Conservation (phyloP, 1,140 invertebrate genomes). For the Eupristina koningsbergeri region DNA sequence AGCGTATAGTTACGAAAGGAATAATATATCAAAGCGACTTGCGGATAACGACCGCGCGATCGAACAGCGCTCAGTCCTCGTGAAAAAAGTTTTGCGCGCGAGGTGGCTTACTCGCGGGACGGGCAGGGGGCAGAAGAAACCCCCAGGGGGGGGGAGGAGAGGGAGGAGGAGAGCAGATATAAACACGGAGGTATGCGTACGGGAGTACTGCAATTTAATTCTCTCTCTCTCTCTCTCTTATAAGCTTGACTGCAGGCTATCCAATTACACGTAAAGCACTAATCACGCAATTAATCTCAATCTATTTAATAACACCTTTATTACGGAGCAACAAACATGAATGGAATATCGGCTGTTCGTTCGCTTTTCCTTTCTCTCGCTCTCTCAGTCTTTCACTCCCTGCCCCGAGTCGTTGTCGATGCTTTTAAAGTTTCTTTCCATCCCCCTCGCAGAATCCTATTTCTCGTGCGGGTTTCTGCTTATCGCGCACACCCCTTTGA, state of each 20-base stretch:
- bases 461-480: slow-evolving; percentile 26
- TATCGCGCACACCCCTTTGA: slow-evolving; percentile 49
- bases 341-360: slow-evolving; percentile 55
- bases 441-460: slow-evolving; percentile 23
- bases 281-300: slow-evolving; percentile 71
- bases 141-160: background rate
- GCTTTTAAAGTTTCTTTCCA: slow-evolving; percentile 43
- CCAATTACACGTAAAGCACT: slow-evolving; percentile 57
- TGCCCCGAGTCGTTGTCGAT: slow-evolving; percentile 47
- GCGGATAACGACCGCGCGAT: slow-evolving; percentile 49
- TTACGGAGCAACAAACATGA: slow-evolving; percentile 61
- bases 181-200: slow-evolving; percentile 30
- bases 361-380: slow-evolving; percentile 27
- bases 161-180: background rate
- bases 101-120: background rate
- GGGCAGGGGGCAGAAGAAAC: background rate
- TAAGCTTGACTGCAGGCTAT: slow-evolving; percentile 31
- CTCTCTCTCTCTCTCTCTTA: background rate
- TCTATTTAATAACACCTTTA: slow-evolving; percentile 72
- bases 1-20: slow-evolving; percentile 49
- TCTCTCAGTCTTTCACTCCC: slow-evolving; percentile 16
- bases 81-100: slow-evolving; percentile 19
- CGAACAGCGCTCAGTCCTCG: slow-evolving; percentile 25
- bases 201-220: slow-evolving; percentile 42
- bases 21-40: slow-evolving; percentile 51